Evolutionary conservation across 1,140 invertebrate genomes (phyloP).

Genomic region (Atta cephalotes): DNA sequence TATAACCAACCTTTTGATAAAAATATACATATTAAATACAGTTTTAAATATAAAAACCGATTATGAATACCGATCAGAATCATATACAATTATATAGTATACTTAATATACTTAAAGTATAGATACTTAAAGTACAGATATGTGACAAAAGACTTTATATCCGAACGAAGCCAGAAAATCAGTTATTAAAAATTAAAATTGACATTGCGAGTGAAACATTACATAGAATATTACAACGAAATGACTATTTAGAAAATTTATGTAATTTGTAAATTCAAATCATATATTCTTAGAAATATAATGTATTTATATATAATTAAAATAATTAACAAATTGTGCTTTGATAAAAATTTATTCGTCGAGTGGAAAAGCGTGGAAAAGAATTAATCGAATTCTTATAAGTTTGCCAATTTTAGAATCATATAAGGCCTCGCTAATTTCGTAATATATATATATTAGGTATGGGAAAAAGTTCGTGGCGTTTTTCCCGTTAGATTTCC

Average conservation of each 20-base stretch:
- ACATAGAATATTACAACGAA: neutral
- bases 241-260: neutral
- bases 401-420: too few relatives aligned
- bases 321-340: neutral
- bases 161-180: too few relatives aligned
- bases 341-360: neutral
- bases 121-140: neutral
- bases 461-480: too few relatives aligned
- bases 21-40: too few relatives aligned
- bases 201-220: neutral
- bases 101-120: neutral
- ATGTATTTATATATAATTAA: neutral
- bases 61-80: neutral
- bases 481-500: too few relatives aligned
- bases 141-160: neutral
- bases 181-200: neutral
- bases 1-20: too few relatives aligned
- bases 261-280: neutral
- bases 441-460: too few relatives aligned
- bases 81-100: neutral
- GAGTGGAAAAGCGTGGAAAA: neutral
- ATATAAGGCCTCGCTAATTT: too few relatives aligned
- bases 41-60: too few relatives aligned
- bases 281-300: neutral
- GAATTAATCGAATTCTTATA: too few relatives aligned